Percentiles rank a stretch among this genome's conserved stretches.
Evolutionary conservation across 2,888 invertebrate species (phyloP).

Genomic region (Quadroppia sp.): DNA sequence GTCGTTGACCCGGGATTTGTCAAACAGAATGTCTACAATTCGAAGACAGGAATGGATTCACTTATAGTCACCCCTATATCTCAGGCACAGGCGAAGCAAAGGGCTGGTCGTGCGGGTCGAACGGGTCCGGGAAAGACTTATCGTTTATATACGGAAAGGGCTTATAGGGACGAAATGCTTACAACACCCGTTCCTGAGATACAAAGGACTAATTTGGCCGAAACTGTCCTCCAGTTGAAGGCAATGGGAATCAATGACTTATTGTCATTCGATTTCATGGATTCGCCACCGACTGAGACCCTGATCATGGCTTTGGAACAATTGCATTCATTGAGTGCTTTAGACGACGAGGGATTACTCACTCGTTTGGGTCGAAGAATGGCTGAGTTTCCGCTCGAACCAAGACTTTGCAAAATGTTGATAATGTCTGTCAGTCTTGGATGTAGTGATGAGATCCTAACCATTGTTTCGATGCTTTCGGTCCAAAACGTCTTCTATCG

Average conservation of each 20-base stretch:
- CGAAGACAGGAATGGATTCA: conserved; percentile 97
- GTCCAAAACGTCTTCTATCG: conserved; percentile 97
- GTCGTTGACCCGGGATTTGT: conserved; percentile 99
- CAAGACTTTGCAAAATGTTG: conserved; percentile 94
- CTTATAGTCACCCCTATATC: conserved; percentile 96
- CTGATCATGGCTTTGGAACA: conserved; percentile 96
- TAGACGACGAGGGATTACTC: conserved; percentile 79
- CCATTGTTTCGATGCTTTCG: conserved; percentile 97
- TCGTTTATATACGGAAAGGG: conserved; percentile 93
- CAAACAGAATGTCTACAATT: conserved; percentile 98
- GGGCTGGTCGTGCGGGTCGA: conserved; percentile 92
- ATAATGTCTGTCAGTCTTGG: conserved; percentile 98
- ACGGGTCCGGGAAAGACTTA: conserved; percentile 98
- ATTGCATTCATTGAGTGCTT: conserved; percentile 89
- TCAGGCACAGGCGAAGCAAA: conserved; percentile 87
- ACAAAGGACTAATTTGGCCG: conserved; percentile 94
- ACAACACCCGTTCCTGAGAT: conserved; percentile 98
- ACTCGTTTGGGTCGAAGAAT: conserved; percentile 69
- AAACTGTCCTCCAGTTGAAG: conserved; percentile 90
- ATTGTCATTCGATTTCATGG: conserved; percentile 99
- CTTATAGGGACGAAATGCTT: conserved; percentile 97
- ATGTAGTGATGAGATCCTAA: conserved; percentile 96
- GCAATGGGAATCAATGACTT: conserved; percentile 99
- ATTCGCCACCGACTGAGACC: conserved; percentile 92
- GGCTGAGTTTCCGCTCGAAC: conserved; percentile 99